Evolutionary conservation across 2,888 invertebrate genomes (phyloP).

Genomic region (Machimus atricapillus): DNA sequence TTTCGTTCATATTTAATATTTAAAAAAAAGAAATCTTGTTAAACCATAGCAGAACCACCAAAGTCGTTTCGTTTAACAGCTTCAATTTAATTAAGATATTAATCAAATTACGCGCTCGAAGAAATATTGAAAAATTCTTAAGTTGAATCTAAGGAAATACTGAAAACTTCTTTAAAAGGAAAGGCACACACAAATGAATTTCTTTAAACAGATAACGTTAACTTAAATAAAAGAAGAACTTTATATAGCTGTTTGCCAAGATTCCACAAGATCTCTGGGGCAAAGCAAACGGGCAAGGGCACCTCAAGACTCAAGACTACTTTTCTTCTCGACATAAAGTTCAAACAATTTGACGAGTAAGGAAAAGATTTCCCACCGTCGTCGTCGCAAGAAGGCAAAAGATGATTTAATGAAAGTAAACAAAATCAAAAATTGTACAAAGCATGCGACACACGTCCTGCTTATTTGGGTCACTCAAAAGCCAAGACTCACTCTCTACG

Average conservation of each 20-base stretch:
- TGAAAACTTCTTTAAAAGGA: background rate
- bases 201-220: background rate
- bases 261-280: background rate
- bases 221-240: background rate
- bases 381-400: background rate
- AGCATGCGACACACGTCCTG: background rate
- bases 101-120: background rate
- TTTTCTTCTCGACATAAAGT: background rate
- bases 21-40: background rate
- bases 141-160: background rate
- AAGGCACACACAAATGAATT: background rate
- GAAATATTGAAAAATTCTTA: background rate
- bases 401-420: constrained; percentile 5
- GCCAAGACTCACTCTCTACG: background rate
- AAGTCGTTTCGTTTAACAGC: background rate
- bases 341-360: background rate
- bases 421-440: background rate
- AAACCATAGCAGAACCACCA: background rate
- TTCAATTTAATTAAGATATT: background rate
- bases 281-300: background rate
- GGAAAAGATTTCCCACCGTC: background rate
- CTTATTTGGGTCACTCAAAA: background rate
- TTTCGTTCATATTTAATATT: background rate
- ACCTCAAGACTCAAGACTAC: background rate
- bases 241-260: background rate